Conservation (phyloP, 2,797 vertebrate species). For the Pitangus sulphuratus region DNA sequence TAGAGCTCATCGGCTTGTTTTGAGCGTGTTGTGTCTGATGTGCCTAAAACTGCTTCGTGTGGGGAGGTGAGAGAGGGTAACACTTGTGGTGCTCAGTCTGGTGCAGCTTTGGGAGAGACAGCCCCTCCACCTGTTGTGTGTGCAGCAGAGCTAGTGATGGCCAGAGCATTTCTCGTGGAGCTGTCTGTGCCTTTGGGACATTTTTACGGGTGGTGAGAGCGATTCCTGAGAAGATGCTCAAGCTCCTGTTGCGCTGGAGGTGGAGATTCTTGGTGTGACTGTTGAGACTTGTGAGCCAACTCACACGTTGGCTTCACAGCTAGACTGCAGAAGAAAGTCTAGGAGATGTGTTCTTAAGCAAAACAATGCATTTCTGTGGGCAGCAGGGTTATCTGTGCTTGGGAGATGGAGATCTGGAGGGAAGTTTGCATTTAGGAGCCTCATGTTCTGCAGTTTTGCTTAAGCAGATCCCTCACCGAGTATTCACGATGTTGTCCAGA, state of each 20-base stretch:
- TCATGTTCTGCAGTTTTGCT: rapidly evolving
- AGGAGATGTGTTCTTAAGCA: background rate
- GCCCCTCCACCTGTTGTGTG: rapidly evolving
- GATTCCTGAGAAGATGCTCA: background rate
- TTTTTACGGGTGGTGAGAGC: background rate
- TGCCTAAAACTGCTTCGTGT: background rate
- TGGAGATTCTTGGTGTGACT: background rate
- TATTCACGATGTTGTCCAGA: background rate
- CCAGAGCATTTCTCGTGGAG: background rate
- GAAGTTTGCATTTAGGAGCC: background rate
- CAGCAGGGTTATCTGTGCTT: background rate
- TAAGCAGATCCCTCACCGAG: background rate
- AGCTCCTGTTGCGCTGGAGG: background rate
- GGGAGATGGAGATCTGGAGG: background rate
- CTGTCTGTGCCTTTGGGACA: background rate
- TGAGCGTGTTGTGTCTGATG: rapidly evolving
- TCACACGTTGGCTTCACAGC: background rate
- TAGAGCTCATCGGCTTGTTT: background rate
- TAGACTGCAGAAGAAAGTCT: background rate
- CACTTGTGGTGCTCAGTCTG: background rate
- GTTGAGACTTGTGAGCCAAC: background rate
- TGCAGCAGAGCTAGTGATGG: rapidly evolving
- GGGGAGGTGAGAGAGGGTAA: background rate
- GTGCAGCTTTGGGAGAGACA: background rate
- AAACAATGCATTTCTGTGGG: background rate